Base-by-base conservation (phyloP, 92 coral and sea anemone genomes). In the Pocillopora meandrina region DNA sequence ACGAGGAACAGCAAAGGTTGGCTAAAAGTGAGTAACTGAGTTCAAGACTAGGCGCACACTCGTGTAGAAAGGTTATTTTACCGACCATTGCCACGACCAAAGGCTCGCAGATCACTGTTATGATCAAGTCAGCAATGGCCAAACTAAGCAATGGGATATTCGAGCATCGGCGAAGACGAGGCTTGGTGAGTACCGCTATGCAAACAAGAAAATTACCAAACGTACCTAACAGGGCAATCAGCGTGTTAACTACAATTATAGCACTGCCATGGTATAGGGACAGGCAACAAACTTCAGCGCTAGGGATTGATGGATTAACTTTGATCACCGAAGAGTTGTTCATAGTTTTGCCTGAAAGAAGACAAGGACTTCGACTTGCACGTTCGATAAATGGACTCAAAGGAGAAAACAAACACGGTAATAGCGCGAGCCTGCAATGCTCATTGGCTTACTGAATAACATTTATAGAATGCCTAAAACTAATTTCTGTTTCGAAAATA, bases 81-180 rank as follows among this genome's bases (percentile, higher is more conserved):
- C 12, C 35, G 9, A 82, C 13, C 12, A 72, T 10, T 36, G 16
- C 64, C 3, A 82, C 23, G 2, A 82, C 49, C 3, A 74, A 59
- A 7, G 92, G 92, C 21, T 85, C 89, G 20, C 86, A 82, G 9
- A 74, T 14, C 89, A 75, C 21, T 12, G 89, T 74, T 10, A 62
- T 79, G 61, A 89, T 73, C 21, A 89, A 49, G 67, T 89, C 91
- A 21, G 91, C 91, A n/a, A 89, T 71, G n/a, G 91, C 91, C 47
- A 89, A 77, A 36, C 91, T 89, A 12, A 78, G 56, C 20, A 89
- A 69, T 71, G 84, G 88, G 77, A 60, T 78, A 73, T 89, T 89
- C 10, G 88, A 70, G 49, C 63, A 20, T 10, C 78, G 75, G 18
- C 91, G 88, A 18, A 83, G 89, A 36, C 72, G 71, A 16, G 85